Evolutionary conservation across 2,888 invertebrate species (phyloP), one percentile per base, ranked within the genome.

Genomic region (Oscheius sp.): DNA sequence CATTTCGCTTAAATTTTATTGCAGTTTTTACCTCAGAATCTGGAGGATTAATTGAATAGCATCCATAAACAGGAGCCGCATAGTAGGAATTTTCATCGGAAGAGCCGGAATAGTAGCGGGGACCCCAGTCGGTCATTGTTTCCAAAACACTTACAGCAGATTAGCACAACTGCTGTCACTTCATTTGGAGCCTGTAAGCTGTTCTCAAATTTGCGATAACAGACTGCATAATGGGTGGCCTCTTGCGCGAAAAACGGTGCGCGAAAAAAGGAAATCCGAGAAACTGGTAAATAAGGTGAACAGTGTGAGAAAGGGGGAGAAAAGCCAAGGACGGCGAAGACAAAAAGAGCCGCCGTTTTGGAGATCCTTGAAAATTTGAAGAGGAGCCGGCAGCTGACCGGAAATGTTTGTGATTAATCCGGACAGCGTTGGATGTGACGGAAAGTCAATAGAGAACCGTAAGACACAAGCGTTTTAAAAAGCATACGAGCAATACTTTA

Each of bases 331-430:
- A 59, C 13, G 60, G 42, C 7, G 42, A 7, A 42, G 42, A 33
- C 29, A 59, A 35, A 33, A 2, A 33, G 42, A 58, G 35, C 37
- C 10, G 53, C 50, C 32, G 35, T 63, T 63, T 48, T 37, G 58
- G 58, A 57, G 37, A 7, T 32, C 48, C 29, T 50, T 32, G 29
- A 32, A 21, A 29, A 65, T 21, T 55, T 55, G 35, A 21, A 37
- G 55, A 53, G 53, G 33, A 21, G 55, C 68, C 68, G 68, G 37
- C n/a, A 63, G 63, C n/a, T 68, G 68, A 68, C 68, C 68, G 68
- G 68, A 68, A 68, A 68, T 68, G 68, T 68, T 68, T 68, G 68
- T 53, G 53, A 68, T 55, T 55, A 37, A 55, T 68, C 68, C 68
- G 68, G 68, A 68, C 68, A 48, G n/a, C 63, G 63, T 37, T 48